Conservation (phyloP, 1,140 invertebrate genomes). For the Saxidomus purpurata region DNA sequence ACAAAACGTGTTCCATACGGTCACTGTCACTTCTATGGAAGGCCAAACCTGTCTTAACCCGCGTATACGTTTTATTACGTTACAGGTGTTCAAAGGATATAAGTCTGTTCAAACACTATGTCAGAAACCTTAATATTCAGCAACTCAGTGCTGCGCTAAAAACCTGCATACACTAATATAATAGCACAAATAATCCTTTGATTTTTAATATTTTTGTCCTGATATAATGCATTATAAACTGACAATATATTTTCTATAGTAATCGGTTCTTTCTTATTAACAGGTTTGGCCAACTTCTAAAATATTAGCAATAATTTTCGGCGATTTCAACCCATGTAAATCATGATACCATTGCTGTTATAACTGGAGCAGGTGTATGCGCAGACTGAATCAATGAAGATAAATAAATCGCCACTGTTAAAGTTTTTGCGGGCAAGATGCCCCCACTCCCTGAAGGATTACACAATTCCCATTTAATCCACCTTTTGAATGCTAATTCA, state of each 20-base stretch:
- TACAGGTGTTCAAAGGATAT: too few relatives aligned
- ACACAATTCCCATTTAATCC: neutral
- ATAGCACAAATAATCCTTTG: slow-evolving; percentile 10
- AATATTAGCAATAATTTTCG: neutral
- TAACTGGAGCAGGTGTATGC: neutral
- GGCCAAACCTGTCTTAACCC: too few relatives aligned
- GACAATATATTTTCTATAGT: neutral
- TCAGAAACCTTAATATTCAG: neutral
- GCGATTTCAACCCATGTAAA: neutral
- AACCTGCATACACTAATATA: neutral
- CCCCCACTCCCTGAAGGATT: slow-evolving; percentile 3
- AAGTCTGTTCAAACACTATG: slow-evolving; percentile 3
- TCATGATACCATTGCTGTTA: neutral
- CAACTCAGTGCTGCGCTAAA: slow-evolving; percentile 19
- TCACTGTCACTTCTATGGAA: too few relatives aligned
- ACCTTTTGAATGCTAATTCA: neutral
- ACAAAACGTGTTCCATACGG: too few relatives aligned
- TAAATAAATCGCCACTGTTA: slow-evolving; percentile 25
- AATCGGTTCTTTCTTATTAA: neutral
- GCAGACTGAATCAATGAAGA: slow-evolving; percentile 23
- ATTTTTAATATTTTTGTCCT: slow-evolving; percentile 7
- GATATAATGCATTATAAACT: slow-evolving; percentile 11
- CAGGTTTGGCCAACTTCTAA: neutral
- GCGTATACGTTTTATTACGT: too few relatives aligned
- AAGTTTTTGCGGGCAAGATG: slow-evolving; percentile 15